phyloP scores from a whole-genome alignment of 2,113 vertebrate genomes.

The Tachysurus vachellii region DNA sequence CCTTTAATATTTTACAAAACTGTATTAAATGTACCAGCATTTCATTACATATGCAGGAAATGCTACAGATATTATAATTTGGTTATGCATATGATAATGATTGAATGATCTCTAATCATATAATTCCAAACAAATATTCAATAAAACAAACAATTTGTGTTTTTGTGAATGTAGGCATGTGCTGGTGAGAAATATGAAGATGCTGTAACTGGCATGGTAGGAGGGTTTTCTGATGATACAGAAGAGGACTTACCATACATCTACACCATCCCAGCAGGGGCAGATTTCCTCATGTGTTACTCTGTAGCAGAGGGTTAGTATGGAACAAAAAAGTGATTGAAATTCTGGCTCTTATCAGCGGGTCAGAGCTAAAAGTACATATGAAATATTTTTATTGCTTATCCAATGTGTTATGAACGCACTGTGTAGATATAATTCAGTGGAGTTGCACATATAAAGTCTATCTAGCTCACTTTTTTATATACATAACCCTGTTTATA shows the following conservation, averaged over 20 bases:
- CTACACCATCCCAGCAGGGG: conserved; percentile 86
- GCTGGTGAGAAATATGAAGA: conserved; percentile 82
- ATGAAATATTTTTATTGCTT: too few species aligned
- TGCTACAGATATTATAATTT: not conserved
- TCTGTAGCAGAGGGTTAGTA: conserved; percentile 87
- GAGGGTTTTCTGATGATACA: conserved; percentile 58
- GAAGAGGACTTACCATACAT: conserved; percentile 79
- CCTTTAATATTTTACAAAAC: not conserved
- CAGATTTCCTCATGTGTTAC: conserved; percentile 96
- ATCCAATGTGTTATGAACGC: too few species aligned
- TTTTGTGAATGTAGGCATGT: conserved; percentile 76
- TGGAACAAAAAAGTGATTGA: not conserved
- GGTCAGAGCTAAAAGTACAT: too few species aligned
- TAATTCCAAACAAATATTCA: too few species aligned
- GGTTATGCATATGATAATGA: not conserved
- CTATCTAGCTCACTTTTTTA: too few species aligned
- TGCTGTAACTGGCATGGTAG: conserved; percentile 71
- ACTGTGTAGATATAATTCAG: too few species aligned
- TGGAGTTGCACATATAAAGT: too few species aligned
- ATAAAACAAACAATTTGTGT: too few species aligned
- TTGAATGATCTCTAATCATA: not conserved
- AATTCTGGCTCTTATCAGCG: too few species aligned
- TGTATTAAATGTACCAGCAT: not conserved
- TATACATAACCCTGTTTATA: too few species aligned
- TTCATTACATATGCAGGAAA: not conserved